Base-by-base conservation (phyloP, 2,113 vertebrate species). In the Daubentonia madagascariensis region DNA sequence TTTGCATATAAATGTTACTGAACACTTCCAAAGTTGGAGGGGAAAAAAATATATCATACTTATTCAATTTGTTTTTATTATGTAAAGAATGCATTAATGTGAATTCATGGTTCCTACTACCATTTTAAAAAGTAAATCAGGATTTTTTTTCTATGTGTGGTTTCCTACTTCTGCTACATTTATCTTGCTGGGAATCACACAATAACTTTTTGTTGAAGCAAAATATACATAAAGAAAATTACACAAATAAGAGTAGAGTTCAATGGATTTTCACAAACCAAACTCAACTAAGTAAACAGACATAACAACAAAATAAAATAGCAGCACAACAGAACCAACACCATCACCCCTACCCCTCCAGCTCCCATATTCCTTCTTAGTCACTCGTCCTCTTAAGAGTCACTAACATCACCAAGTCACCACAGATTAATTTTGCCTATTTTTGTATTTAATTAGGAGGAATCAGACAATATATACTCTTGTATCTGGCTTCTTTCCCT, bases 341-440 rank as follows among this genome's bases (percentile, higher is more conserved):
- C 22, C 8, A 0, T 2, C 10, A 30, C 6, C 20, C 8, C 2
- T 14, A n/a, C 4, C 5, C 8, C 2, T 25, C 6, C n/a, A n/a
- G 4, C 50, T n/a, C 25, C 43, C 14, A 32, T 16, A 12, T 0
- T 78, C 37, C 45, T 35, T 73, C 80, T 35, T 7, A 50, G 32
- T 13, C 67, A 43, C 14, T 16, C 52, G 70, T 83, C 57, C 35
- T 85, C 30, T 35, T 7, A 40, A 37, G 32, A 37, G 30, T 57
- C 68, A 35, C 35, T 32, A 35, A 52, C 0, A 67, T 75, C 43
- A 35, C 48, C 23, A 52, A 18, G 2, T 14, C 5, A 54, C 30
- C n/a, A n/a, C 0, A 20, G 9, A 59, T 40, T 93, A 52, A 54
- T 45, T 83, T 75, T 73, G 20, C 50, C 57, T 54, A 17, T 75